phyloP scores from a whole-genome alignment of 2,797 vertebrate genomes.

The Manis pentadactyla region DNA sequence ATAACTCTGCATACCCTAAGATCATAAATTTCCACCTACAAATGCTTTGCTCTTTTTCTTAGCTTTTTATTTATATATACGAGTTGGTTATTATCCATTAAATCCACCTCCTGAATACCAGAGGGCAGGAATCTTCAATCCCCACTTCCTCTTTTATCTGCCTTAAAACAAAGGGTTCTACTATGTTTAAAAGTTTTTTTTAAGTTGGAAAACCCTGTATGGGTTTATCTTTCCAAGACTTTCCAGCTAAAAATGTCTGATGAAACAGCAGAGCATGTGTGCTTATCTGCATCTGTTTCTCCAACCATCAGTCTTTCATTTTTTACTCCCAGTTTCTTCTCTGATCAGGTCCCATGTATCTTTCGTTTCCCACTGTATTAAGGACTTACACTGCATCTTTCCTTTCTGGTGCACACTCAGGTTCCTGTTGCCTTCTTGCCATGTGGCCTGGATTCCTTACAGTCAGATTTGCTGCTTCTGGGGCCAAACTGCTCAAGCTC shows the following conservation, averaged over 20 bases:
- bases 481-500: neutral
- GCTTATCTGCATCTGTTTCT: neutral
- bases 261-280: neutral
- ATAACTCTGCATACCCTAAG: neutral
- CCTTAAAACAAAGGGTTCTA: constrained; percentile 11
- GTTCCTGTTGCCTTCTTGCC: neutral
- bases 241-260: neutral
- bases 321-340: neutral
- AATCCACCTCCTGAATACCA: neutral
- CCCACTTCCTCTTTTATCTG: neutral
- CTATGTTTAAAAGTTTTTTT: neutral
- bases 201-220: constrained; percentile 7
- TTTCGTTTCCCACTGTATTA: neutral
- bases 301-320: neutral
- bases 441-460: neutral
- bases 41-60: constrained; percentile 13
- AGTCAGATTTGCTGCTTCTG: neutral
- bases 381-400: neutral
- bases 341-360: neutral
- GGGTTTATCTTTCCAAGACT: constrained; percentile 34
- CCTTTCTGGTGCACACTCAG: neutral
- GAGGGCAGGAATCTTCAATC: neutral
- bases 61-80: neutral
- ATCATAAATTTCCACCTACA: neutral
- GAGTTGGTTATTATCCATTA: neutral